Evolutionary conservation across 37 sponge, comb jelly and placozoan genomes (phyloP).

Genomic region (Beroe ovata): DNA sequence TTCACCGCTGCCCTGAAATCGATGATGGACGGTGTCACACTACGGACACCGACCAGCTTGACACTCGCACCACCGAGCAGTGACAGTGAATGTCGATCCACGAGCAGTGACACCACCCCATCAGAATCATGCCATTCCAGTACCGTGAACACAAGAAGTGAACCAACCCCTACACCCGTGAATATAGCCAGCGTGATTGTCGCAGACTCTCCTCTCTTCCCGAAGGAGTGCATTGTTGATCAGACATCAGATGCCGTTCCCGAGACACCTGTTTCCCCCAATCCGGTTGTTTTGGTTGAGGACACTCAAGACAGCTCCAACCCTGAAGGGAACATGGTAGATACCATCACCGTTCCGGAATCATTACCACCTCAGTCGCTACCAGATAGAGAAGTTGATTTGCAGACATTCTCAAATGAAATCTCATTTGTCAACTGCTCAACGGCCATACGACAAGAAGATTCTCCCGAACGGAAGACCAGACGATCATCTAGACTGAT

Average conservation of each 20-base stretch:
- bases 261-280: conserved; percentile 3
- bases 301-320: background rate
- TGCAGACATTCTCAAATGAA: background rate
- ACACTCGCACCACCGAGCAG: background rate
- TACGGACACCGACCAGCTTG: background rate
- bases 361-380: background rate
- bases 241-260: background rate
- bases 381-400: background rate
- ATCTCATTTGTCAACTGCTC: conserved; percentile 19
- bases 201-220: conserved; percentile 5
- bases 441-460: background rate
- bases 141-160: background rate
- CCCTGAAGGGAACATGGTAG: background rate
- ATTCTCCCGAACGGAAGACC: background rate
- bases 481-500: conserved; percentile 27
- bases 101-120: background rate
- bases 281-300: background rate
- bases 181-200: background rate
- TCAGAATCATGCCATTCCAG: background rate
- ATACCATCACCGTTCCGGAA: background rate
- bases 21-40: background rate
- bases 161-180: background rate
- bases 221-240: background rate
- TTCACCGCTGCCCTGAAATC: background rate
- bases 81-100: background rate